phyloP scores from a whole-genome alignment of 1,140 invertebrate genomes.

The Arctopsyche grandis region DNA sequence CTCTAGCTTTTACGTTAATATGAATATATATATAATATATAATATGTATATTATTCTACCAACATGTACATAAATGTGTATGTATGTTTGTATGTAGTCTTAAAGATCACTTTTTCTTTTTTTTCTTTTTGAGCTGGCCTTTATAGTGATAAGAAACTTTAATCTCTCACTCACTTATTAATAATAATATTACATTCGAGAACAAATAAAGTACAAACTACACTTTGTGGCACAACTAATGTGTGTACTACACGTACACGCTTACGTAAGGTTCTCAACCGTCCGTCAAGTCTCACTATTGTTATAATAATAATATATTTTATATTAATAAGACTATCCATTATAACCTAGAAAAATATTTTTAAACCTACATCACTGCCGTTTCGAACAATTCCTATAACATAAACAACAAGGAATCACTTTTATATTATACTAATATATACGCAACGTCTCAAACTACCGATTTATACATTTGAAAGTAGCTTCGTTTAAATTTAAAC shows the following conservation, averaged over 20 bases:
- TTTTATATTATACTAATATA: not conserved
- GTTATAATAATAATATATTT: not conserved
- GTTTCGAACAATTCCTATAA: slow-evolving; percentile 43
- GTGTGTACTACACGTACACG: not conserved
- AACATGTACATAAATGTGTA: too few species aligned
- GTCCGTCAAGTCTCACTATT: not conserved
- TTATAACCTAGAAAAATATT: slow-evolving; percentile 26
- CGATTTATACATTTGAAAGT: too few species aligned
- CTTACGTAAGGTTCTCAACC: not conserved
- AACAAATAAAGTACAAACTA: not conserved
- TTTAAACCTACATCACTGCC: slow-evolving; percentile 38
- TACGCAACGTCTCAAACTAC: not conserved
- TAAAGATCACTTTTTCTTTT: not conserved
- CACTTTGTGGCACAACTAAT: slow-evolving; percentile 41
- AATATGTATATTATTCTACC: too few species aligned
- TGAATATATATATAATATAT: too few species aligned
- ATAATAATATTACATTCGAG: slow-evolving; percentile 7
- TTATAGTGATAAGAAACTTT: not conserved
- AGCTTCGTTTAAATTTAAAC: too few species aligned
- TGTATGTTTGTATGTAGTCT: not conserved
- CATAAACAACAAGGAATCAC: slow-evolving; percentile 41
- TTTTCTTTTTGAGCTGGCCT: not conserved
- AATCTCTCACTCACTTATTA: not conserved
- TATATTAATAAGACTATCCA: not conserved
- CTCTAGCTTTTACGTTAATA: too few species aligned